Percentiles rank a stretch among this genome's conserved stretches.
Evolutionary conservation across 2,113 vertebrate species (phyloP).

Genomic region (Ptilorrhoa leucosticta): DNA sequence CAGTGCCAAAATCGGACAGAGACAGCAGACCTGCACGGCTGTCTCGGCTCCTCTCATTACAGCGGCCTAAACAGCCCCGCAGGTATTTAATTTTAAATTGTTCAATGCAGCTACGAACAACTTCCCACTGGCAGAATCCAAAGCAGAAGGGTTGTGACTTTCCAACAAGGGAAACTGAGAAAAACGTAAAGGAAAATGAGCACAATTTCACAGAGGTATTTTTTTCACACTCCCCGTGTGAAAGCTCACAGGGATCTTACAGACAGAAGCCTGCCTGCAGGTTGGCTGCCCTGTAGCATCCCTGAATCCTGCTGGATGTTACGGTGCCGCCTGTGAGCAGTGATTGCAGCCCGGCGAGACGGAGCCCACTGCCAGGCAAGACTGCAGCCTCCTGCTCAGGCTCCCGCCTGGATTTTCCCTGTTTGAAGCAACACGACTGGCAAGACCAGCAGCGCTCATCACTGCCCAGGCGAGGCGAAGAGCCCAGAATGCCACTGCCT

Average conservation of each 20-base stretch:
- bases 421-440: background rate
- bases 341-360: background rate
- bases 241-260: background rate
- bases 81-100: background rate
- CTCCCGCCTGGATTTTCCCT: background rate
- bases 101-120: background rate
- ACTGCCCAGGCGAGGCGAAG: accelerated
- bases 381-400: background rate
- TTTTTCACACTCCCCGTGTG: background rate
- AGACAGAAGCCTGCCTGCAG: background rate
- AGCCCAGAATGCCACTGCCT: background rate
- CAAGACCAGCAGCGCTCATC: background rate
- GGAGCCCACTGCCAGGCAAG: background rate
- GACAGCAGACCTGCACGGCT: background rate
- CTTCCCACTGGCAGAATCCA: background rate
- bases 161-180: background rate
- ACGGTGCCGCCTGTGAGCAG: background rate
- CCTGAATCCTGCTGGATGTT: background rate
- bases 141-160: background rate
- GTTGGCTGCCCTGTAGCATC: background rate
- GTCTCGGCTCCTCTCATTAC: background rate
- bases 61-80: accelerated
- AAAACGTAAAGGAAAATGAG: background rate
- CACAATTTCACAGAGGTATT: background rate
- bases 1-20: accelerated